These are phyloP conservation scores for Micrastur ruficollis DNA, from an alignment of 2,797 vertebrate species.

Conservation along the genomic window DNA sequence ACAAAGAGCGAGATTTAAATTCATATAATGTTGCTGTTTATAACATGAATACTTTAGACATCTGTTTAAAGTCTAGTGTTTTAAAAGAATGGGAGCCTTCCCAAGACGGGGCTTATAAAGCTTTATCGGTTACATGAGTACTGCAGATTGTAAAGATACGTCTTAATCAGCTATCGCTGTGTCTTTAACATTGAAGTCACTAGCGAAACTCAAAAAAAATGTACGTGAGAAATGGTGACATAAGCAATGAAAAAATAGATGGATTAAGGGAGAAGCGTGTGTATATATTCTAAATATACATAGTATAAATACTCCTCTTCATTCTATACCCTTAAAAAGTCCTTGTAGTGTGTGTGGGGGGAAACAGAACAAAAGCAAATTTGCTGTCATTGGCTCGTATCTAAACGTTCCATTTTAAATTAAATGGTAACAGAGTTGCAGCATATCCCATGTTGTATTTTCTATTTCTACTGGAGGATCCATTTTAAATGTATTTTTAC, in stretches of 20 bases:
- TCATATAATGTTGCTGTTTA: slow-evolving; percentile 55
- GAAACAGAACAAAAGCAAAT: slow-evolving; percentile 1
- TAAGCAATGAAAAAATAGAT: neutral
- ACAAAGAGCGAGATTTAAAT: slow-evolving; percentile 67
- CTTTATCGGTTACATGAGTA: neutral
- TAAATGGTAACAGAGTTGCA: neutral
- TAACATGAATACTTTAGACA: slow-evolving; percentile 54
- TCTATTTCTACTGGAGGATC: neutral
- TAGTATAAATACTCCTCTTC: neutral
- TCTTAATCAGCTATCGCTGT: slow-evolving; percentile 53
- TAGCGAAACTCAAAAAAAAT: neutral
- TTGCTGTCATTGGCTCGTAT: neutral
- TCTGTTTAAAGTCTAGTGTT: slow-evolving; percentile 59
- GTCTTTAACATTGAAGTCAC: slow-evolving; percentile 19
- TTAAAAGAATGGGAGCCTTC: slow-evolving; percentile 53
- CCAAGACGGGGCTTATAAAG: slow-evolving; percentile 21
- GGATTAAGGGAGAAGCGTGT: neutral
- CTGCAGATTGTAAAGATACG: slow-evolving; percentile 30
- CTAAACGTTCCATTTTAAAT: slow-evolving; percentile 41
- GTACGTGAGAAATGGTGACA: neutral
- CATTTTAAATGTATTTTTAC: slow-evolving; percentile 6
- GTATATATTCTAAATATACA: neutral
- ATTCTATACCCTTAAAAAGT: neutral
- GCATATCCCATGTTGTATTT: neutral
- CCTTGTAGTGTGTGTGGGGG: neutral